phyloP scores from a whole-genome alignment of 2,113 vertebrate genomes.

The Struthio camelus region DNA sequence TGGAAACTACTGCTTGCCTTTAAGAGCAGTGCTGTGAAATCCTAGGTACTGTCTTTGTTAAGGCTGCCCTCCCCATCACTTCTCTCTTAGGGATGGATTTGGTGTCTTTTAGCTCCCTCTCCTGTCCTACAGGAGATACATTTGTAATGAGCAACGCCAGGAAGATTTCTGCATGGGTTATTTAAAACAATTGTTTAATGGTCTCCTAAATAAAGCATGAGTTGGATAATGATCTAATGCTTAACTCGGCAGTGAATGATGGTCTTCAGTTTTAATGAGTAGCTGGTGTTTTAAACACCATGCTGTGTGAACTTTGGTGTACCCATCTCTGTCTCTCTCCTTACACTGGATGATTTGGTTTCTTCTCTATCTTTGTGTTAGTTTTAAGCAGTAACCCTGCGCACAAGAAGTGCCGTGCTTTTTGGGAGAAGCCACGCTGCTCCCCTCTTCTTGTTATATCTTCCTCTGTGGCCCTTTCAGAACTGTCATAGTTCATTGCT shows the following conservation, averaged over 20 bases:
- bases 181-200: neutral
- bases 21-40: neutral
- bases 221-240: neutral
- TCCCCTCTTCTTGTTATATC: neutral
- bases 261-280: neutral
- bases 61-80: neutral
- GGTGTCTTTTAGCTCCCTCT: conserved; percentile 28
- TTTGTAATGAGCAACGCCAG: neutral
- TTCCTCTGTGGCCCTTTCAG: neutral
- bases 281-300: neutral
- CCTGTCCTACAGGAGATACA: neutral
- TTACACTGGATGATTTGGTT: neutral
- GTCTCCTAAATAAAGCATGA: neutral
- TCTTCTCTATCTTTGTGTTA: neutral
- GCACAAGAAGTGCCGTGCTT: neutral
- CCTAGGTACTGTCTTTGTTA: neutral
- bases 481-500: neutral
- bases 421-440: neutral
- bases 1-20: neutral
- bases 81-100: neutral
- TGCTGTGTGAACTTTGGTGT: neutral
- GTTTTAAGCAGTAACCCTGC: neutral
- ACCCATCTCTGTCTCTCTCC: neutral
- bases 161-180: neutral
- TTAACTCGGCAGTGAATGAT: neutral